phyloP scores from a whole-genome alignment of 2,797 vertebrate species.

The Oreochromis mossambicus region DNA sequence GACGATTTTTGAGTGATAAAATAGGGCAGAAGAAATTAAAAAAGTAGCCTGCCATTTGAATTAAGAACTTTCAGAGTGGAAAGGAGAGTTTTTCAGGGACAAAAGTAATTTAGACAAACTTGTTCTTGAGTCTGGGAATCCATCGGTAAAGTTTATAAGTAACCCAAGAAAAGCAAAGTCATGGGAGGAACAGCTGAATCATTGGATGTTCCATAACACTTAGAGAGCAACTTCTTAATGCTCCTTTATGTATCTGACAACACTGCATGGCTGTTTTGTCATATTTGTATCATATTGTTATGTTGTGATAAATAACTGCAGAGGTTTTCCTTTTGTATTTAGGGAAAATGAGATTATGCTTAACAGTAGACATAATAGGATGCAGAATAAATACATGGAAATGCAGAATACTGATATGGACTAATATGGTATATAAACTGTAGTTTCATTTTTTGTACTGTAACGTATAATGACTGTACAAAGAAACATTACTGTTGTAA shows the following conservation, averaged over 20 bases:
- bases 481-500: slow-evolving; percentile 50
- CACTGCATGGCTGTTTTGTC: background rate
- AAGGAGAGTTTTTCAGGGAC: slow-evolving; percentile 26
- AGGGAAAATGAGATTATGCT: background rate
- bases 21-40: background rate
- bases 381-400: background rate
- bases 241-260: background rate
- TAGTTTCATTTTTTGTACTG: slow-evolving; percentile 38
- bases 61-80: background rate
- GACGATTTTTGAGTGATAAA: background rate
- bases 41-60: background rate
- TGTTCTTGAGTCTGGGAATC: background rate
- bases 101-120: background rate
- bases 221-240: background rate
- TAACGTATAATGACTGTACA: slow-evolving; percentile 56
- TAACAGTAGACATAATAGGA: background rate
- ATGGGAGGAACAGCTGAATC: background rate
- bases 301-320: slow-evolving; percentile 23
- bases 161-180: background rate
- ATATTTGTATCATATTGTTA: slow-evolving; percentile 51
- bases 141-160: background rate
- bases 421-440: slow-evolving; percentile 27
- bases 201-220: background rate
- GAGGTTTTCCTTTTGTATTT: slow-evolving; percentile 22
- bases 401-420: slow-evolving; percentile 2